Evolutionary conservation across 2,888 invertebrate species (phyloP).

Genomic region (Acanthococcus lagerstroemiae): DNA sequence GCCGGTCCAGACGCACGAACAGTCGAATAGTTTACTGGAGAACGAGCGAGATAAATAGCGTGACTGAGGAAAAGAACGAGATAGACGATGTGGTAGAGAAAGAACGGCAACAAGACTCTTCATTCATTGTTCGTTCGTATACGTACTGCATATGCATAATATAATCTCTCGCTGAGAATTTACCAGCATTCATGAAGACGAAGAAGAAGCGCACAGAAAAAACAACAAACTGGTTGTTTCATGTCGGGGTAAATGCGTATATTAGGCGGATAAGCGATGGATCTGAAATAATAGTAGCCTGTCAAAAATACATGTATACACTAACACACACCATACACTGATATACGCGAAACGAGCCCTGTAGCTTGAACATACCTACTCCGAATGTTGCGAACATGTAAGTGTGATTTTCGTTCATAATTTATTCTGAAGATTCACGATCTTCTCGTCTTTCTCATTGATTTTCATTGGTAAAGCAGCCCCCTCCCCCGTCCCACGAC

Average conservation of each 20-base stretch:
- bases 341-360: too few relatives aligned
- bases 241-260: neutral
- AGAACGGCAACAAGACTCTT: conserved; percentile 3
- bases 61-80: too few relatives aligned
- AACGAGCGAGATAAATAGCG: too few relatives aligned
- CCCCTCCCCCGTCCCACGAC: too few relatives aligned
- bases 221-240: conserved; percentile 21
- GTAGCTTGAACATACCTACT: too few relatives aligned
- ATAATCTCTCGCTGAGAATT: conserved; percentile 12
- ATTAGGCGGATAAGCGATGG: conserved; percentile 24
- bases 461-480: too few relatives aligned
- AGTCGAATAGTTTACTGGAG: too few relatives aligned
- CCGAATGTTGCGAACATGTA: conserved; percentile 2
- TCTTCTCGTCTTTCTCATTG: too few relatives aligned
- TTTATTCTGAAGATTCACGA: conserved; percentile 10
- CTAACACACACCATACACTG: neutral
- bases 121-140: conserved; percentile 16
- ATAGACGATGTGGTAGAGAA: neutral
- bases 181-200: conserved; percentile 23
- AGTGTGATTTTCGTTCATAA: conserved; percentile 4
- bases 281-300: conserved; percentile 24
- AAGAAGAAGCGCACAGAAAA: too few relatives aligned
- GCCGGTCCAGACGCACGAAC: too few relatives aligned
- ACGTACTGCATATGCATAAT: too few relatives aligned
- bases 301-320: conserved; percentile 11